These are phyloP conservation scores for Diloba caeruleocephala DNA, from an alignment of 2,888 invertebrate genomes.

Conservation along the genomic window DNA sequence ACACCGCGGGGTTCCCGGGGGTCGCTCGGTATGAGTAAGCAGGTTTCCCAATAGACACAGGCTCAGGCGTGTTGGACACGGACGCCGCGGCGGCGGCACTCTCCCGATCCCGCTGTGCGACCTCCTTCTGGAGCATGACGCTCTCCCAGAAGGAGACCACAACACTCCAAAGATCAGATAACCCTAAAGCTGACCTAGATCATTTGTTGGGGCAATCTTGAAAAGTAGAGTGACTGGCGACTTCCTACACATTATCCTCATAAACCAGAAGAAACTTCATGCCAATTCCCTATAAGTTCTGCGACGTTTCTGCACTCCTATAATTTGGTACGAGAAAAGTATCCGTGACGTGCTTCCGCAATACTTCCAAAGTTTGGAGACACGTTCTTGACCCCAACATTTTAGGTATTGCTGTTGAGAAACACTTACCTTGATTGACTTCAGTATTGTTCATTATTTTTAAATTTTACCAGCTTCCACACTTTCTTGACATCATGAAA, in stretches of 20 bases:
- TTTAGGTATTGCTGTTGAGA: slow-evolving; percentile 3
- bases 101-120: too few species aligned
- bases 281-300: slow-evolving; percentile 9
- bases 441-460: not conserved
- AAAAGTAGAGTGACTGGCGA: not conserved
- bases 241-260: not conserved
- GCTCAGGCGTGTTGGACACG: too few species aligned
- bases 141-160: too few species aligned
- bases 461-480: not conserved
- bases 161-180: too few species aligned
- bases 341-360: slow-evolving; percentile 6
- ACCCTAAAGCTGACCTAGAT: too few species aligned
- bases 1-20: too few species aligned
- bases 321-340: slow-evolving; percentile 13
- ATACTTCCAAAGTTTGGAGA: slow-evolving; percentile 8
- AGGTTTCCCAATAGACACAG: too few species aligned
- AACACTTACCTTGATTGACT: slow-evolving; percentile 24
- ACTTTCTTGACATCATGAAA: too few species aligned
- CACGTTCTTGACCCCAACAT: slow-evolving; percentile 9
- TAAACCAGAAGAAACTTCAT: slow-evolving; percentile 9
- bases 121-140: too few species aligned
- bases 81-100: too few species aligned
- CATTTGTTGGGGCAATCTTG: too few species aligned
- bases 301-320: slow-evolving; percentile 14
- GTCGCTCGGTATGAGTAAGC: too few species aligned